Evolutionary conservation across 2,888 invertebrate species (phyloP), one percentile per base, ranked within the genome.

Genomic region (Pollenia angustigena): DNA sequence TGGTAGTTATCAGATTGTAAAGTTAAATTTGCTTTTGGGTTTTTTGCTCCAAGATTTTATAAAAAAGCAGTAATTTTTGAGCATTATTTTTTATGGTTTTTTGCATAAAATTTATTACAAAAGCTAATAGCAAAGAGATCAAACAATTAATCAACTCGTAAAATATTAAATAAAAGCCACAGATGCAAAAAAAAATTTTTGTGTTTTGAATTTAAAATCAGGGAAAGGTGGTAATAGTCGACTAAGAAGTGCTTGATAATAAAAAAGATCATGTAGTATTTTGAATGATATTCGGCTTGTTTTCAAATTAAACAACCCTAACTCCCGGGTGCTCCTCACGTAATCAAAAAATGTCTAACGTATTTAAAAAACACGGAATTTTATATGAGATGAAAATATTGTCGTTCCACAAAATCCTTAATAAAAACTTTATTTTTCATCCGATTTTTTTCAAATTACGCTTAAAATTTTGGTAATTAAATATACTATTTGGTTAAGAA

Each of bases 91-190:
- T 82, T 72, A 42, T 12, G 42, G 11, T 40, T 54, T 72, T 84
- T 74, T 79, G 74, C 76, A 84, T 78, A 87, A 81, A 84, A 87
- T 87, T 84, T 81, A 87, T 81, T 87, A 84, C 84, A 87, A 81
- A 87, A 84, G 54, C 81, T 87, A 84, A 87, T 84, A 87, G 84
- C 81, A 87, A 87, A 84, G 81, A 87, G 87, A 87, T 84, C 84
- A 87, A 78, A 84, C 87, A 84, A 87, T 87, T 87, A 87, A 87
- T 87, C 87, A 87, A 84, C 40, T 81, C 3, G 50, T 72, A 60
- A 64, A 62, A 74, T 78, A 81, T 56, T 66, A 72, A 81, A 81
- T 74, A n/a, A 44, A 86, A 86, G 71, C 11, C 18, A 32, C 50
- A 80, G 44, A 71, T 58, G 14, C 18, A 54, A 60, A 62, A 54